These are phyloP conservation scores for Chascanopsetta lugubris DNA, from an alignment of 2,113 vertebrate genomes.

Conservation along the genomic window DNA sequence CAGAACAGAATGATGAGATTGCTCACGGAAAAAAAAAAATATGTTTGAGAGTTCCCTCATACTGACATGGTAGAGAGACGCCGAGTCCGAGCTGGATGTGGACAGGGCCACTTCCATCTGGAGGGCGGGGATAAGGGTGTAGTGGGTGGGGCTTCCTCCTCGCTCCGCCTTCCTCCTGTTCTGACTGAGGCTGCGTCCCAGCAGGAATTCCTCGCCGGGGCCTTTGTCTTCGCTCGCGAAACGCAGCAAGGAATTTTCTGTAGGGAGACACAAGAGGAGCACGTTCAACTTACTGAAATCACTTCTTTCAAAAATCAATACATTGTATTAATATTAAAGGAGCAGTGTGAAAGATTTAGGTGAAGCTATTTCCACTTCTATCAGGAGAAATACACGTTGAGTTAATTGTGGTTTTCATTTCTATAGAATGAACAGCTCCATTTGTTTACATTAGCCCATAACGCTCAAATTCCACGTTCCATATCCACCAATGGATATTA, in stretches of 20 bases:
- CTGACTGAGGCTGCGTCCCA: slow-evolving; percentile 91
- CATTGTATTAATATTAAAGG: too few relatives aligned
- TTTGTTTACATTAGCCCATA: too few relatives aligned
- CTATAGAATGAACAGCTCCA: too few relatives aligned
- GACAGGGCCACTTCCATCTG: slow-evolving; percentile 96
- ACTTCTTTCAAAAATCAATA: too few relatives aligned
- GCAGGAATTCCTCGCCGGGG: slow-evolving; percentile 90
- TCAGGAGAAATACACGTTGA: too few relatives aligned
- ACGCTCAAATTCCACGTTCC: too few relatives aligned
- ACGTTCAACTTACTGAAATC: neutral
- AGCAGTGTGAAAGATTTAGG: too few relatives aligned
- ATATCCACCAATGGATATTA: too few relatives aligned
- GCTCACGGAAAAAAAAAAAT: too few relatives aligned
- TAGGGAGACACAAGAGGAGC: slow-evolving; percentile 30
- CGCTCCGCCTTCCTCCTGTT: slow-evolving; percentile 93
- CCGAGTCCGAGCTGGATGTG: slow-evolving; percentile 91
- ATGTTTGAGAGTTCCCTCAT: neutral
- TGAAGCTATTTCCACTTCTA: too few relatives aligned
- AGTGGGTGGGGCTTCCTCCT: slow-evolving; percentile 91
- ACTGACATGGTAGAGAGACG: slow-evolving; percentile 93
- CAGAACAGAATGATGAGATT: neutral
- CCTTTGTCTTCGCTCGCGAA: slow-evolving; percentile 95
- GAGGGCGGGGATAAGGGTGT: slow-evolving; percentile 89
- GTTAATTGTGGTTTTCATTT: too few relatives aligned
- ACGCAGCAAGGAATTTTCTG: slow-evolving; percentile 94